Evolutionary conservation across 2,113 vertebrate species (phyloP).

Genomic region (Sinocyclocheilus grahami): DNA sequence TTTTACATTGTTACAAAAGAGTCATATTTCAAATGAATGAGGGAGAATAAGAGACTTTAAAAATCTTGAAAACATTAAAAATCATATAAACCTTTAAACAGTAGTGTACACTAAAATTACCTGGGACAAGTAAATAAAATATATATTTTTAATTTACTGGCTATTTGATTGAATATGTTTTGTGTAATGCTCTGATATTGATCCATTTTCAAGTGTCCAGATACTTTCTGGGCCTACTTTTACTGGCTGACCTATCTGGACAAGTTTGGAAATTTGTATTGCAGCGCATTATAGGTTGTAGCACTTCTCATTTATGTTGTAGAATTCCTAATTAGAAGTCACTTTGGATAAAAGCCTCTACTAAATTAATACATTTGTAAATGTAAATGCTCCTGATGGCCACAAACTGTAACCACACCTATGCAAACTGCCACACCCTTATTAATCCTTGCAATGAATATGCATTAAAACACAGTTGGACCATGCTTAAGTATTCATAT

Average conservation of each 20-base stretch:
- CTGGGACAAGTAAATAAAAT: not conserved
- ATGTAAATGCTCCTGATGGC: not conserved
- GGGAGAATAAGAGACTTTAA: too few relatives aligned
- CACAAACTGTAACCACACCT: not conserved
- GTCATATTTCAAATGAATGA: too few relatives aligned
- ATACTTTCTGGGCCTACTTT: not conserved
- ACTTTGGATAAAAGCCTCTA: not conserved
- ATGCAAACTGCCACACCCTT: not conserved
- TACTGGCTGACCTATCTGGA: not conserved
- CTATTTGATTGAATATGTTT: not conserved
- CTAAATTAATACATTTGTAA: not conserved
- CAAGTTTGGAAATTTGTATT: not conserved
- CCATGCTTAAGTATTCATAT: not conserved
- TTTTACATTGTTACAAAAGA: too few relatives aligned
- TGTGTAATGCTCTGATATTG: not conserved
- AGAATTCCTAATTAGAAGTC: not conserved
- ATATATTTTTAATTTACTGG: too few relatives aligned
- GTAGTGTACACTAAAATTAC: not conserved
- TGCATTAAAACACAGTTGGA: not conserved
- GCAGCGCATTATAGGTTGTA: not conserved
- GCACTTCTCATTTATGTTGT: not conserved
- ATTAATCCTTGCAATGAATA: not conserved
- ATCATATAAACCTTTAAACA: too few relatives aligned
- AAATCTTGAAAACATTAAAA: too few relatives aligned
- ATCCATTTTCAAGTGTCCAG: not conserved